phyloP scores from a whole-genome alignment of 2,888 invertebrate species.

The Hyles lineata region DNA sequence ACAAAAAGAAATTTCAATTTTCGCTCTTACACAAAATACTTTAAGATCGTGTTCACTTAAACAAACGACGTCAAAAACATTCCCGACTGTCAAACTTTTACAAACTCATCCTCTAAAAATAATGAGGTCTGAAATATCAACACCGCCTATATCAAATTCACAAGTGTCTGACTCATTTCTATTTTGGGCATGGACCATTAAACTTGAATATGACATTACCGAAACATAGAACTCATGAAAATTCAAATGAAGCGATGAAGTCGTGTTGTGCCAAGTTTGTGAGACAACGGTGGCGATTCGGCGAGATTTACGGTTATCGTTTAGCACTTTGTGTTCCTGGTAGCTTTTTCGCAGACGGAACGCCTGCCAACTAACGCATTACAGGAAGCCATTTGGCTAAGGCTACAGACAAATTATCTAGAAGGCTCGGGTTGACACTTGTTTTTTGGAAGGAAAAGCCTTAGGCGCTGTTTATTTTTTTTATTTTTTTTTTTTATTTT shows the following conservation, averaged over 20 bases:
- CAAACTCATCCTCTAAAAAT: not conserved
- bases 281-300: conserved; percentile 8
- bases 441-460: not conserved
- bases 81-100: too few relatives aligned
- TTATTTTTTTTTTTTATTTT: too few relatives aligned
- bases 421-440: not conserved
- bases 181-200: not conserved
- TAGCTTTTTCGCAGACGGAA: conserved; percentile 10
- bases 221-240: conserved; percentile 1
- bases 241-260: not conserved
- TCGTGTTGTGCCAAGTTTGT: conserved; percentile 7
- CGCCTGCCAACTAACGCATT: conserved; percentile 11
- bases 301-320: conserved; percentile 12
- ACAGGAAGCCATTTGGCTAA: conserved; percentile 15
- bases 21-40: too few relatives aligned
- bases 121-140: not conserved
- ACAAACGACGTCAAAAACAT: too few relatives aligned
- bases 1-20: too few relatives aligned
- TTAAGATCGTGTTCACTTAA: too few relatives aligned
- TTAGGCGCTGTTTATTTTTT: too few relatives aligned
- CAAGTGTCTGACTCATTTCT: not conserved
- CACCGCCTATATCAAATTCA: not conserved
- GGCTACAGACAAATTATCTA: not conserved
- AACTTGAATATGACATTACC: not conserved
- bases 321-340: conserved; percentile 18